Evolutionary conservation across 2,888 invertebrate genomes (phyloP), one percentile per base, ranked within the genome.

Genomic region (Dorcus hopei): DNA sequence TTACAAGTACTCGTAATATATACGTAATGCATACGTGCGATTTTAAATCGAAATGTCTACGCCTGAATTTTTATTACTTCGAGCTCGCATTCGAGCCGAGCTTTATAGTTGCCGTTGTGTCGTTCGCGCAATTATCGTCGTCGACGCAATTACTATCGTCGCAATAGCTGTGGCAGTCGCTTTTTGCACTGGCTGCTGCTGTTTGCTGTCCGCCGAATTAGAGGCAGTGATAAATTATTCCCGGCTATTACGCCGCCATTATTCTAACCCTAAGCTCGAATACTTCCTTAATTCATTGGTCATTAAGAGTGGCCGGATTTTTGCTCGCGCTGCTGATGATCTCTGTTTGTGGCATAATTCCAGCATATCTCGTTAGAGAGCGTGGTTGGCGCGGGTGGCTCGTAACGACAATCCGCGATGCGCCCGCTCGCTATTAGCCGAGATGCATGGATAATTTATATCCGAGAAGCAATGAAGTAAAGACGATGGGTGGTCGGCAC

Each of bases 321-420:
- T 73, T 72, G 70, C 70, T 62, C 67, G 64, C 58, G 62, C 61
- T 54, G 62, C 70, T 71, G 73, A 72, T 72, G 73, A 67, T 72
- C 71, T 69, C 70, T 71, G 72, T 68, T 74, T 67, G 70, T 72
- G 73, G 74, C 75, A 75, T 77, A 76, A 76, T 76, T 76, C 72
- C 69, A 70, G 70, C 68, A 67, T 70, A 73, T 74, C 76, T 76
- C 74, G 74, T 75, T 75, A 75, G 72, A 67, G 70, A 72, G 65
- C 64, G 70, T 63, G 65, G 67, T 48, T 69, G 70, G 72, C 72
- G 72, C 73, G 72, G 72, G 69, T 73, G 72, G 74, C 65, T 68
- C 68, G 68, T 76, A 76, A 77, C 74, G 77, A 74, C 75, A 75
- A 74, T 73, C 74, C 72, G 70, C 72, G 72, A 70, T 72, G 71